Base-by-base conservation (phyloP, 2,797 vertebrate genomes). In the Spondyliosoma cantharus region DNA sequence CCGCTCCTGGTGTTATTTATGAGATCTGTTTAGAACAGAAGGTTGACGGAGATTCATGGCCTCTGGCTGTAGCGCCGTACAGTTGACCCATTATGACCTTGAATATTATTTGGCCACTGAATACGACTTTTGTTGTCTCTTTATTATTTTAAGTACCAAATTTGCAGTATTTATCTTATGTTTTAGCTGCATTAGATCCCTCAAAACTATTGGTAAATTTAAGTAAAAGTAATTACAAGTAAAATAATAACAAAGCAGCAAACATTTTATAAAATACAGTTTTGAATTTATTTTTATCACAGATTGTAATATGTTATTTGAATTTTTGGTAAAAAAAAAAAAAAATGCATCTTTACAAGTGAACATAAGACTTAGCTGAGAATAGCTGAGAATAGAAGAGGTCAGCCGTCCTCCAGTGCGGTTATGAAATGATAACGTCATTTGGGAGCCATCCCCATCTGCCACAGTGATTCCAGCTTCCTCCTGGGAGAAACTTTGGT, bases 351-450 rank as follows among this genome's bases (percentile, higher is more conserved):
- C 32, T 62, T 63, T 46, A 16, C 22, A 45, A 24, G 37, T 59
- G 22, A 80, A 54, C 5, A 24, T 0, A 1, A 57, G 20, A 15
- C 45, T 24, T 32, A 69, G 32, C 7, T 37, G 32, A 37, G 32
- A 37, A 65, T 46, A 46, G 58, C 68, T 57, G 29, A 73, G 67
- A 78, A 65, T 27, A 46, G 29, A 53, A 20, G 29, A 43, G 25
- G 22, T 58, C 3, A 27, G 25, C 53, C 42, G 54, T 53, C 29
- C 48, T 53, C 16, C 50, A 22, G 48, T 17, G 8, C 19, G 0
- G 29, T 70, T 63, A 57, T 71, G 49, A 81, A 57, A 74, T 29
- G 71, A 61, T 80, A 9, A 64, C 54, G 64, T 72, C 53, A 9
- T 69, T 25, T 24, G 66, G 62, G 56, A 80, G 46, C 32, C 22